These are phyloP conservation scores for Rotaria sp. DNA, from an alignment of 2,888 invertebrate genomes.

Conservation along the genomic window DNA sequence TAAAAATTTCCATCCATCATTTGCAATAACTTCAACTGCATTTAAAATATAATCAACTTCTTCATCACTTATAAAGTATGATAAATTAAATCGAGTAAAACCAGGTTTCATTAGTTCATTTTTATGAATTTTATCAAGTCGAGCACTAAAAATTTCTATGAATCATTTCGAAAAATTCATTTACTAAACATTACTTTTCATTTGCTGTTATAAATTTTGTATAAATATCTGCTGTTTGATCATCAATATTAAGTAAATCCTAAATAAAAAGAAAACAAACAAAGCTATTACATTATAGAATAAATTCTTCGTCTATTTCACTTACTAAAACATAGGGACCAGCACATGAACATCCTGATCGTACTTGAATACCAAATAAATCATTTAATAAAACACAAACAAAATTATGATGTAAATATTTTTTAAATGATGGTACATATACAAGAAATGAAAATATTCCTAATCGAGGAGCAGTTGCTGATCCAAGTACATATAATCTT, in stretches of 20 bases:
- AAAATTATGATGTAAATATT: conserved; percentile 77
- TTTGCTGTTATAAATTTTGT: neutral
- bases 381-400: conserved; percentile 79
- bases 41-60: conserved; percentile 38
- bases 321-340: conserved; percentile 58
- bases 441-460: conserved; percentile 80
- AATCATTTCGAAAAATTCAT: too few relatives aligned
- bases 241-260: neutral
- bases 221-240: neutral
- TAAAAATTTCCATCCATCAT: conserved; percentile 37
- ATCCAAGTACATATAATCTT: conserved; percentile 62
- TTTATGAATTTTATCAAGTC: too few relatives aligned
- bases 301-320: too few relatives aligned
- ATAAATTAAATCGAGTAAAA: conserved; percentile 37
- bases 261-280: neutral
- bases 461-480: conserved; percentile 58
- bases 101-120: conserved; percentile 24
- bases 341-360: conserved; percentile 64
- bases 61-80: conserved; percentile 32
- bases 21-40: conserved; percentile 33
- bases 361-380: conserved; percentile 76
- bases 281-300: too few relatives aligned
- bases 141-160: neutral
- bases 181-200: neutral
- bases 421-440: conserved; percentile 63